phyloP scores from a whole-genome alignment of 2,797 vertebrate species.

The Scolopax bukidnonensis region DNA sequence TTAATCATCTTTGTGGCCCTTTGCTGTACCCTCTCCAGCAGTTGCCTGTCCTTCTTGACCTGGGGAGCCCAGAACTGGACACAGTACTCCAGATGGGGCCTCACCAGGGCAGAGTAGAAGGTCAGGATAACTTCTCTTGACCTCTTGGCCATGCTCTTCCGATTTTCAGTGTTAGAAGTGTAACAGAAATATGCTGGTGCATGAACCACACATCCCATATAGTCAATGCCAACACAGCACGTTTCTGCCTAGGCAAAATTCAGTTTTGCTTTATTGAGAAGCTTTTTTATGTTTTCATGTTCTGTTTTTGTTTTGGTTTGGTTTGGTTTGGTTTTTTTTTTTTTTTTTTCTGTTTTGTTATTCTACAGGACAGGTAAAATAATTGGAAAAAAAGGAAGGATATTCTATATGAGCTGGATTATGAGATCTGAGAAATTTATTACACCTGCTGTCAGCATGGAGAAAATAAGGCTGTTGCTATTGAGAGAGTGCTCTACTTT shows the following conservation, averaged over 20 bases:
- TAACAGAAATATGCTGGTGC: neutral
- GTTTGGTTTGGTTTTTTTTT: too few relatives aligned
- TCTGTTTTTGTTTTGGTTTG: too few relatives aligned
- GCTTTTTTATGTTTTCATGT: fast-evolving
- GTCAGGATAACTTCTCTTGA: too few relatives aligned
- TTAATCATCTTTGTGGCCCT: too few relatives aligned
- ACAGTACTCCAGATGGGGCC: too few relatives aligned
- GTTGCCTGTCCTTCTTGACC: too few relatives aligned
- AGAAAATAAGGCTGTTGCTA: neutral
- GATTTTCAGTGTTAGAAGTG: neutral
- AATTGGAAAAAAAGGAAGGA: neutral
- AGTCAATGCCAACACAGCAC: neutral
- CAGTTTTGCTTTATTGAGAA: neutral
- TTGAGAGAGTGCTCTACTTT: neutral
- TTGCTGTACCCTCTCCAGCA: too few relatives aligned
- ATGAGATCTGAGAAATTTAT: neutral
- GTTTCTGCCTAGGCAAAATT: neutral
- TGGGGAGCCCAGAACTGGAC: too few relatives aligned
- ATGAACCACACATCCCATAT: fast-evolving
- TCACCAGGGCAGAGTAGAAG: too few relatives aligned
- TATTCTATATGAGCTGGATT: neutral
- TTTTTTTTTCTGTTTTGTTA: too few relatives aligned
- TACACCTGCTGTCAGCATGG: neutral
- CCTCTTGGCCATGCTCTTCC: neutral
- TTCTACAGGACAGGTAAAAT: neutral